Conservation (phyloP, 1,140 invertebrate genomes). For the Cheumatopsyche charites region DNA sequence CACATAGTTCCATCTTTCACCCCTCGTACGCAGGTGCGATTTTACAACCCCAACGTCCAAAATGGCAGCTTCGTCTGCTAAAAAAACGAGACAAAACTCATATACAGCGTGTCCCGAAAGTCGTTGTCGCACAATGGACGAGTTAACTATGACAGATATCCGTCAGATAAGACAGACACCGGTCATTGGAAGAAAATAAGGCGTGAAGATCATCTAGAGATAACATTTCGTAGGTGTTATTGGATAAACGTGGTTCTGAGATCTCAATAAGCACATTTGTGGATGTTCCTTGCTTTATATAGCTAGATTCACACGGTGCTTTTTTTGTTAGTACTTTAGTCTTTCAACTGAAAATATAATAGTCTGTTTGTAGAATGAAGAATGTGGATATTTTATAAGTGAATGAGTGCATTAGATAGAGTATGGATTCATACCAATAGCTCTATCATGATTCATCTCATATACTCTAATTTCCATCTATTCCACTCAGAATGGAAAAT, state of each 20-base stretch:
- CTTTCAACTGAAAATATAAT: no score
- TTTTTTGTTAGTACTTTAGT: no score
- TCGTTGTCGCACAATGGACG: not conserved
- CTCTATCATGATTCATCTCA: no score
- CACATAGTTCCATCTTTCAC: not conserved
- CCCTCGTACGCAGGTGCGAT: conserved; percentile 29
- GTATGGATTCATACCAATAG: no score
- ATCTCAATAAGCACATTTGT: conserved; percentile 23
- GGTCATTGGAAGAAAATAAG: not conserved
- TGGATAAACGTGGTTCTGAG: conserved; percentile 22
- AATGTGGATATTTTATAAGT: no score
- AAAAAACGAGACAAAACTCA: not conserved
- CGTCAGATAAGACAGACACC: conserved; percentile 13
- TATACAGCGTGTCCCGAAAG: no score
- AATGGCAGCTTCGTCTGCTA: conserved; percentile 22
- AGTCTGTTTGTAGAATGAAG: no score
- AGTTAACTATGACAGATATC: not conserved
- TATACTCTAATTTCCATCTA: no score
- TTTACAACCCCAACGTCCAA: conserved; percentile 28
- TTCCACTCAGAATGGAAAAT: no score
- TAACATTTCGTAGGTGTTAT: conserved; percentile 18
- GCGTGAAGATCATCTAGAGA: conserved; percentile 27
- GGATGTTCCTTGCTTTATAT: no score
- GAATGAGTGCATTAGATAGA: no score
- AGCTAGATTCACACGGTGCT: no score